Conservation (phyloP, 2,888 invertebrate genomes). For the Melolontha melolontha region DNA sequence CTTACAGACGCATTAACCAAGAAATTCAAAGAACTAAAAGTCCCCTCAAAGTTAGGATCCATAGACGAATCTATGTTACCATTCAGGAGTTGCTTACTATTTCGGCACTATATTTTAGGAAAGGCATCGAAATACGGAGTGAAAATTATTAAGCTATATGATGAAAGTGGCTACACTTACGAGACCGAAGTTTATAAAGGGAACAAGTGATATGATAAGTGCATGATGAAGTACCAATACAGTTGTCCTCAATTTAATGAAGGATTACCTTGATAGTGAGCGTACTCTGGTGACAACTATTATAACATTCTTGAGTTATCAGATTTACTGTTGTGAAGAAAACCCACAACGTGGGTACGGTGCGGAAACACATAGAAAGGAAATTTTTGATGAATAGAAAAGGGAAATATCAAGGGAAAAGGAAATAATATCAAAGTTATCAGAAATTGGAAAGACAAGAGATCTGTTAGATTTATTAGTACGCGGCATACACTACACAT, state of each 20-base stretch:
- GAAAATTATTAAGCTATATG: constrained; percentile 36
- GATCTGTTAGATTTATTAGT: no score
- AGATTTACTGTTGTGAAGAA: background rate
- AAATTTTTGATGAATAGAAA: constrained; percentile 1
- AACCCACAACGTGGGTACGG: background rate
- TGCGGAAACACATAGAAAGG: background rate
- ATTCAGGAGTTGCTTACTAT: constrained; percentile 30
- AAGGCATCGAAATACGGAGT: constrained; percentile 37
- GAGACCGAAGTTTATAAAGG: constrained; percentile 37
- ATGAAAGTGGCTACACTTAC: constrained; percentile 37
- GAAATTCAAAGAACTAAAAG: constrained; percentile 29
- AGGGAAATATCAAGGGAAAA: constrained; percentile 6
- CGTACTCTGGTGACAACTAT: constrained; percentile 36
- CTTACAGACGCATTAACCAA: constrained; percentile 35
- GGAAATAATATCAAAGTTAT: background rate
- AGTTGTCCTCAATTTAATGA: background rate
- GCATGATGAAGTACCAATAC: no score
- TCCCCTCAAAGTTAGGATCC: constrained; percentile 27
- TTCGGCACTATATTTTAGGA: constrained; percentile 28
- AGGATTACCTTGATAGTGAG: constrained; percentile 39
- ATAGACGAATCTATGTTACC: constrained; percentile 35
- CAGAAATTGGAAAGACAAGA: background rate
- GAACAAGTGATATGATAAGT: no score
- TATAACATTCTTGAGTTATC: constrained; percentile 8
- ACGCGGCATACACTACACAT: no score